Conservation (phyloP, 2,797 vertebrate genomes). For the Darevskia nairensis region DNA sequence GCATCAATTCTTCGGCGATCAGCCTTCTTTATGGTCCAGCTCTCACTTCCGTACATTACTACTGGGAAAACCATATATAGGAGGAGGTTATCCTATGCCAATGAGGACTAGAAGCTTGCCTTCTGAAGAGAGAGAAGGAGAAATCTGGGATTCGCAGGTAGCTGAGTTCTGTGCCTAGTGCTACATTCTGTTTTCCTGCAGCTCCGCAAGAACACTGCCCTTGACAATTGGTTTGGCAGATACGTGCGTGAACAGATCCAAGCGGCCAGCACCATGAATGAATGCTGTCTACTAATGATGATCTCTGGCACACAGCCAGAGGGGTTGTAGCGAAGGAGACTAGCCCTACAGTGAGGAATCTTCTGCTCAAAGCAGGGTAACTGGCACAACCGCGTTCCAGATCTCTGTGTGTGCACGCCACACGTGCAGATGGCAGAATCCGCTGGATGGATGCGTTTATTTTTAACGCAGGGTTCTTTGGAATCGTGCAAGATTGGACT, state of each 20-base stretch:
- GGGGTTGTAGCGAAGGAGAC: not conserved
- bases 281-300: not conserved
- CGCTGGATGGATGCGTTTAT: not conserved
- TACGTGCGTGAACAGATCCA: not conserved
- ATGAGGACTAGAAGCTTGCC: not conserved
- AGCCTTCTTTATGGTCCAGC: no score
- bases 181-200: not conserved
- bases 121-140: not conserved
- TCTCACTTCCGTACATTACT: no score
- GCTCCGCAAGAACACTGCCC: not conserved
- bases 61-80: no score
- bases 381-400: not conserved
- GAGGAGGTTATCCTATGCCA: not conserved
- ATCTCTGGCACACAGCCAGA: not conserved
- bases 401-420: not conserved
- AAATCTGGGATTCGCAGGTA: not conserved
- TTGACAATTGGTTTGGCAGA: not conserved
- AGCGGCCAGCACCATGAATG: not conserved
- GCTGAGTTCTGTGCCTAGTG: not conserved
- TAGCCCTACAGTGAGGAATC: not conserved
- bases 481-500: not conserved
- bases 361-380: not conserved
- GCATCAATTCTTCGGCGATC: no score
- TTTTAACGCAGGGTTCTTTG: not conserved
- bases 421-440: slow-evolving; percentile 2